Evolutionary conservation across 2,797 vertebrate species (phyloP), one percentile per base, ranked within the genome.

Genomic region (Smutsia temminckii): DNA sequence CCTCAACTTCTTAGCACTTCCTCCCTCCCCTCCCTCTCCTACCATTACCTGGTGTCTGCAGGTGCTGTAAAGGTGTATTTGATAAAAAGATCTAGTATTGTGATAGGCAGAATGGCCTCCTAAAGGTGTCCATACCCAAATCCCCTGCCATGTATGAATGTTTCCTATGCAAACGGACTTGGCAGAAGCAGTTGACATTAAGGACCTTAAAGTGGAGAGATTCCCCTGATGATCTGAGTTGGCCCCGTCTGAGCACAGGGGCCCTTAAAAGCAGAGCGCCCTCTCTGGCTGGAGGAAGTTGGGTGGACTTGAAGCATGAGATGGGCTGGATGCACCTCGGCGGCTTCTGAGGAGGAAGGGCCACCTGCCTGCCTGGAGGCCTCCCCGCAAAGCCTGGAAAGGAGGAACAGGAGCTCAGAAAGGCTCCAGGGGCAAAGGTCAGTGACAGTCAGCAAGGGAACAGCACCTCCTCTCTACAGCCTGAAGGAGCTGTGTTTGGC

Each of bases 281-380:
- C 11, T 16, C 72, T 57, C 29, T 46, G 27, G 23, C 53, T 40
- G 17, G 85, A 75, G 20, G 8, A 34, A 32, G 10, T 18, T 5
- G 6, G 40, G 12, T 13, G 10, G 29, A 21, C 5, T 7, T 0
- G 2, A 51, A 27, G 66, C 3, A 1, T 0, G 5, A 34, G 64
- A 63, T 17, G 17, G 8, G 12, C 32, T 25, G 1, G 6, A 1
- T 17, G 7, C 0, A 0, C 16, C 4, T 3, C 2, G 7, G 32
- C 71, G 27, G 27, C 46, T 20, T 87, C 49, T 4, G 20, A 83
- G 63, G n/a, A 20, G 27, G 0, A 17, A 55, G 20, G 32, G n/a
- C 13, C 25, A 2, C 2, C 0, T 16, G 4, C 8, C 8, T 0
- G 0, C 46, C 29, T 20, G 1, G 13, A 29, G 42, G 16, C 0